Evolutionary conservation across 92 coral and sea anemone genomes (phyloP).

Genomic region (Paragorgia papillata): DNA sequence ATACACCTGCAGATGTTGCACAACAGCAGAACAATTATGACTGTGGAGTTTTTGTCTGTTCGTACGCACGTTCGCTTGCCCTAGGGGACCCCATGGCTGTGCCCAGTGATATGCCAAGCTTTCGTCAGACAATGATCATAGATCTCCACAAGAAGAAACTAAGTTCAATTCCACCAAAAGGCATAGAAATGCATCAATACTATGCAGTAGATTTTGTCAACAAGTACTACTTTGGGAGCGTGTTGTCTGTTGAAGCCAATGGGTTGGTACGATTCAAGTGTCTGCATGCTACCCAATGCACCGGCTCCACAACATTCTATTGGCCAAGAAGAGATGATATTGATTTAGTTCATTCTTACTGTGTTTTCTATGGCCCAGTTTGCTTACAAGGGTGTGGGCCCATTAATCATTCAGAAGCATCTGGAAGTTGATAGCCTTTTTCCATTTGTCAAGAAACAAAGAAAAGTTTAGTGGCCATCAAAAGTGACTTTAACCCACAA

Average conservation of each 20-base stretch:
- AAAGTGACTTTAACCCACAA: neutral
- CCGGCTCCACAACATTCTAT: slow-evolving; percentile 33
- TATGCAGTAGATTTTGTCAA: slow-evolving; percentile 43
- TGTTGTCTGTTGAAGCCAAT: slow-evolving; percentile 18
- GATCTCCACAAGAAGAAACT: slow-evolving; percentile 39
- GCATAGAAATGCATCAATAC: slow-evolving; percentile 30
- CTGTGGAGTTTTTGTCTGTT: slow-evolving; percentile 17
- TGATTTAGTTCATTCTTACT: slow-evolving; percentile 5
- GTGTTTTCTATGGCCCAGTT: slow-evolving; percentile 49
- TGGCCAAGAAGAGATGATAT: slow-evolving; percentile 53
- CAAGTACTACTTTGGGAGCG: slow-evolving; percentile 49
- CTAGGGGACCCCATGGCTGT: slow-evolving; percentile 40
- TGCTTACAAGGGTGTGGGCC: slow-evolving; percentile 21
- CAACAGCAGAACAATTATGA: slow-evolving; percentile 27
- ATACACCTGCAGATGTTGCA: slow-evolving; percentile 11
- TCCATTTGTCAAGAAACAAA: slow-evolving; percentile 23
- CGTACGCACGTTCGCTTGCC: slow-evolving; percentile 32
- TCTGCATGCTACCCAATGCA: slow-evolving; percentile 39
- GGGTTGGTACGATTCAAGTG: slow-evolving; percentile 36
- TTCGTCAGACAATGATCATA: slow-evolving; percentile 31
- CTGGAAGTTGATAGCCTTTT: slow-evolving; percentile 17
- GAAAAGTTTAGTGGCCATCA: slow-evolving; percentile 27
- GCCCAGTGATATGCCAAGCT: slow-evolving; percentile 24
- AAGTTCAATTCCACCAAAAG: slow-evolving; percentile 39
- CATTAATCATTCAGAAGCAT: slow-evolving; percentile 17